Evolutionary conservation across 37 sponge, comb jelly and placozoan species (phyloP).

Genomic region (Agelas oroides): DNA sequence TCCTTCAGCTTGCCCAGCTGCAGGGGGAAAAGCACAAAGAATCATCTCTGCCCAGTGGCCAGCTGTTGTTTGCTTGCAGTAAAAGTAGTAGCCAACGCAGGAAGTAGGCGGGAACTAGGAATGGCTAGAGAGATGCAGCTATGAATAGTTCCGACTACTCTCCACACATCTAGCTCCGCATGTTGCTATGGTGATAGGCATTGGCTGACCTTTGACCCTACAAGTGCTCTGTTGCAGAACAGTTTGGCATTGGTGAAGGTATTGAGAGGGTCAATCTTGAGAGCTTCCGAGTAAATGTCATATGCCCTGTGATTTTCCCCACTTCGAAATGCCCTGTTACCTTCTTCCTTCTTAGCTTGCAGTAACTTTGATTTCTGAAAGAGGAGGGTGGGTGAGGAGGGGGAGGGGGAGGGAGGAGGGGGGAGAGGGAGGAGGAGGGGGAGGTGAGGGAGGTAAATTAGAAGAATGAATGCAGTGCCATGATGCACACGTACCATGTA

Average conservation of each 20-base stretch:
- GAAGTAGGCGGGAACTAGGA: no score
- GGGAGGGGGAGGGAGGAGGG: neutral
- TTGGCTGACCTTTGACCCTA: conserved; percentile 74
- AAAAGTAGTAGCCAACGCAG: no score
- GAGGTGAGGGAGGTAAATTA: neutral
- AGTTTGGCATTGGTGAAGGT: conserved; percentile 91
- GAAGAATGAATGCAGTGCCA: neutral
- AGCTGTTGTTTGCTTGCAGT: no score
- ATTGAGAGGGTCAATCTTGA: conserved; percentile 90
- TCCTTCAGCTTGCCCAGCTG: conserved; percentile 69
- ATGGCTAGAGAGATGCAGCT: no score
- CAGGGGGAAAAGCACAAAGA: neutral
- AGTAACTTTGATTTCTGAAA: conserved; percentile 81
- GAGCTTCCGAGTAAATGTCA: conserved; percentile 86
- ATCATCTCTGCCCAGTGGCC: no score
- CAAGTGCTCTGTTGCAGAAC: conserved; percentile 92
- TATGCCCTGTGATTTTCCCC: conserved; percentile 73
- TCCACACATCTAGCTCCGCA: no score
- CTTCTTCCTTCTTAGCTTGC: conserved; percentile 87
- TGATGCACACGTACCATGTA: neutral
- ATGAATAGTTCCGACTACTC: no score
- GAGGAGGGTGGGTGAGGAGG: conserved; percentile 11
- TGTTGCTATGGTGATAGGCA: neutral
- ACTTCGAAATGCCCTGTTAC: conserved; percentile 75
- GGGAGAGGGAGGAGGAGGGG: neutral